These are phyloP conservation scores for Eunapius fragilis DNA, from an alignment of 37 sponge, comb jelly and placozoan genomes.

Conservation along the genomic window DNA sequence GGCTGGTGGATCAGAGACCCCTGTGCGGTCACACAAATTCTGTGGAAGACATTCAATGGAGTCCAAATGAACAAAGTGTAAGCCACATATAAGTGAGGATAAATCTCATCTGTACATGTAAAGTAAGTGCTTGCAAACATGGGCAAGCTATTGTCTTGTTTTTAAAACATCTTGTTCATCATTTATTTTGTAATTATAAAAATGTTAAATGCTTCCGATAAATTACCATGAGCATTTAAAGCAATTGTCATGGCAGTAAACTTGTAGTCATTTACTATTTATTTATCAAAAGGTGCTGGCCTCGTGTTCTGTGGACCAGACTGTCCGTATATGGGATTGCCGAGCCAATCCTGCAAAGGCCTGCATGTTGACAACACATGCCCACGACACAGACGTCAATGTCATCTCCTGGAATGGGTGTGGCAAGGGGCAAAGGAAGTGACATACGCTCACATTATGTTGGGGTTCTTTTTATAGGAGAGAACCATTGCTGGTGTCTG, in stretches of 20 bases:
- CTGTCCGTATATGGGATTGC: constrained; percentile 91
- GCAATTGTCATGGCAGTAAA: no score
- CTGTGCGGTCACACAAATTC: constrained; percentile 79
- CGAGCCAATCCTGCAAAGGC: constrained; percentile 86
- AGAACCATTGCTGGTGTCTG: constrained; percentile 89
- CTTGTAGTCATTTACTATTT: no score
- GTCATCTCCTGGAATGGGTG: constrained; percentile 94
- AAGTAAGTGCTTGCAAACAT: no score
- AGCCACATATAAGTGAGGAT: constrained; percentile 1
- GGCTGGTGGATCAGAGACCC: constrained; percentile 88
- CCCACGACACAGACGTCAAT: constrained; percentile 96
- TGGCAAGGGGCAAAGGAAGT: background rate
- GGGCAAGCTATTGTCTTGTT: no score
- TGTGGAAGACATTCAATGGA: constrained; percentile 99
- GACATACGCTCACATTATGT: background rate
- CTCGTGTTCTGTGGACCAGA: constrained; percentile 91
- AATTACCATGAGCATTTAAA: no score
- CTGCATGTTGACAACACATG: constrained; percentile 92
- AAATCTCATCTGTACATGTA: no score
- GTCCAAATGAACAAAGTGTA: constrained; percentile 93
- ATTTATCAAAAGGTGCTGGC: constrained; percentile 99
- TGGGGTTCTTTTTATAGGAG: background rate
- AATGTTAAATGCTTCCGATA: no score
- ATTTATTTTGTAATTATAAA: no score
- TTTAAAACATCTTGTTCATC: no score